Evolutionary conservation across 2,113 vertebrate genomes (phyloP), one percentile per base, ranked within the genome.

Genomic region (Epinephelus cyanopodus): DNA sequence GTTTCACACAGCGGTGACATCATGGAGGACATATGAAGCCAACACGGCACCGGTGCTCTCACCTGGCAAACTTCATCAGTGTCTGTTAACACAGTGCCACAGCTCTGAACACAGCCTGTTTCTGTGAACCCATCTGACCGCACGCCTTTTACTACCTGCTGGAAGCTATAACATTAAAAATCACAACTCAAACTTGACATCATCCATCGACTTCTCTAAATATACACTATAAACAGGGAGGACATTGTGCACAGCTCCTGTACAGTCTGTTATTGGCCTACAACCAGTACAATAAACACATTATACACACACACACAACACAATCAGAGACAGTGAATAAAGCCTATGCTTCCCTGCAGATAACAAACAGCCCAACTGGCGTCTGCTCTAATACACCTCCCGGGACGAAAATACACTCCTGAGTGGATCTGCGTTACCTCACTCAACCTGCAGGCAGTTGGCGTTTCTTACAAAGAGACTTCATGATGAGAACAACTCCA

Each of bases 361-460:
- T 70, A 17, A 57, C 48, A 21, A 60, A 65, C 81, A 62, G 71
- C 66, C 71, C 54, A 23, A 61, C 69, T 47, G 68, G 73, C 9
- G 11, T 74, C 13, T 72, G 61, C 85, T 74, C 63, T 67, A 64
- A 81, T 58, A 70, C 79, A 39, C 58, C 84, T 82, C 74, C 62
- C 48, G 79, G 82, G 87, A 81, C 52, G 61, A 58, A 74, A 86
- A 84, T 62, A 57, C 47, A 52, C 81, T 84, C 84, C 86, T 9
- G 71, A 80, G 72, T 82, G 87, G 70, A 83, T 87, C 73, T 47
- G 47, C 67, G 70, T 83, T 64, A 79, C 79, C 77, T 84, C 81
- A 62, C 63, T 61, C 48, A 73, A 85, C 83, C 87, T 83, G 75
- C 29, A 57, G 47, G 45, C 74, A 11, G 7, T 63, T 74, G 69